A percentile compares a stretch with the other conserved stretches of the same genome.
Conservation (phyloP, 2,888 invertebrate species). For the Drosophila rellima region DNA sequence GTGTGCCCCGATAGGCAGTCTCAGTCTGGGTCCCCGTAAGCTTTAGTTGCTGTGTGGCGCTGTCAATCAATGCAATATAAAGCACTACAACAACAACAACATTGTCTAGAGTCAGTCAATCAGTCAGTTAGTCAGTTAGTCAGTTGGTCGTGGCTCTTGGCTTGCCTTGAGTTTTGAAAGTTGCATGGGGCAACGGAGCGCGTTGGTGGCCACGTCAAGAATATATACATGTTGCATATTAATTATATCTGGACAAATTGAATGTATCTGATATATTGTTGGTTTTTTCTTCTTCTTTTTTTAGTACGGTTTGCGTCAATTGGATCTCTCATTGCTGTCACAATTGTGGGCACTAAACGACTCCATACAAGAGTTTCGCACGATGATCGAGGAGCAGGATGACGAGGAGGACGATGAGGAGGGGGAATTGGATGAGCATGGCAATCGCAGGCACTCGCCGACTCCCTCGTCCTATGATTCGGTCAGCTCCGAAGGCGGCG, state of each 20-base stretch:
- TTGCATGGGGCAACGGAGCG: conserved; percentile 43
- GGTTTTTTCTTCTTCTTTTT: conserved; percentile 86
- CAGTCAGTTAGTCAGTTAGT: conserved; percentile 33
- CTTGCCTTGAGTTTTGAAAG: conserved; percentile 70
- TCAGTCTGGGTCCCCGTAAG: conserved; percentile 36
- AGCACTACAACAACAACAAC: conserved; percentile 21
- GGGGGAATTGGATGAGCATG: conserved; percentile 65
- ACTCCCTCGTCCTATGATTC: conserved; percentile 85
- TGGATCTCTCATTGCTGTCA: conserved; percentile 95
- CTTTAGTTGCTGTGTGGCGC: conserved; percentile 63
- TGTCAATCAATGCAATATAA: conserved; percentile 66
- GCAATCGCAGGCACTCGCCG: conserved; percentile 74
- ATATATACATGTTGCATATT: conserved; percentile 59
- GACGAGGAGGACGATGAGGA: conserved; percentile 71
- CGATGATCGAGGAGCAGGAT: conserved; percentile 87
- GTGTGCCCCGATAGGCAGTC: conserved; percentile 54
- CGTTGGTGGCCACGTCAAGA: conserved; percentile 71
- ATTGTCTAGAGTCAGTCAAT: conserved; percentile 19
- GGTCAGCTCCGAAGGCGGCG: conserved; percentile 81
- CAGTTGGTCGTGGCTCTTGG: conserved; percentile 20
- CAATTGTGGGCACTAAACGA: conserved; percentile 97
- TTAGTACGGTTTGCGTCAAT: conserved; percentile 94
- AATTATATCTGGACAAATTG: conserved; percentile 42
- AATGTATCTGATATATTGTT: conserved; percentile 39
- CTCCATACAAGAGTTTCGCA: conserved; percentile 95